Base-by-base conservation (phyloP, 1,140 invertebrate species). In the Lepidurus couesii region DNA sequence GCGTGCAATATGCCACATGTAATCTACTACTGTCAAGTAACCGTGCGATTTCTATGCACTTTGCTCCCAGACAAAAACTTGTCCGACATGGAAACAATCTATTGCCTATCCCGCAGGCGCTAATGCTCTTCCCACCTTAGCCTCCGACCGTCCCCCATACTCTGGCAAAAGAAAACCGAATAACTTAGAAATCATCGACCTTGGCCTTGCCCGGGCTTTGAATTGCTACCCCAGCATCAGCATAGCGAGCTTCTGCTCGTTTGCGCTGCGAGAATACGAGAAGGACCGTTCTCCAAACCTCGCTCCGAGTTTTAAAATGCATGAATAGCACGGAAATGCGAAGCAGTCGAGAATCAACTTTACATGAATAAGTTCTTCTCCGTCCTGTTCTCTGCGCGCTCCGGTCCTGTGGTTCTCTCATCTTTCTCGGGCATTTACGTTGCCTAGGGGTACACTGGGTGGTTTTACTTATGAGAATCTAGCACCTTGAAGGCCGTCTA, bases 401-500 rank as follows among this genome's bases (percentile, higher is more conserved):
- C 53, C 34, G 34, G 34, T 34, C 34, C 34, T 34, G 53, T 7
- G 53, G 53, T 5, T 65, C 53, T 65, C 53, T 65, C 53, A 65
- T 65, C 53, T 65, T 65, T 65, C 53, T 16, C 21, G 53, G 53
- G 53, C 53, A 65, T 65, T 65, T 65, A 65, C 53, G 13, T 65
- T 65, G 53, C 53, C 53, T 65, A 7, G 53, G 53, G 53, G 53
- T 7, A 65, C 13, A 21, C 53, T 65, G 9, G 53, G 53, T 65
- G 53, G 53, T 65, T 65, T 65, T 65, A 65, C 53, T 65, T 16
- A 65, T 65, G 53, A 65, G n/a, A 65, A 65, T 65, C 53, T 65
- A 65, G 53, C 53, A 65, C 53, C 53, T 65, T 65, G 53, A 65
- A 65, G 53, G 53, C 53, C 53, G 53, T 65, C 53, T 65, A 65